phyloP scores from a whole-genome alignment of 2,113 vertebrate genomes.

The Peucedramus taeniatus region DNA sequence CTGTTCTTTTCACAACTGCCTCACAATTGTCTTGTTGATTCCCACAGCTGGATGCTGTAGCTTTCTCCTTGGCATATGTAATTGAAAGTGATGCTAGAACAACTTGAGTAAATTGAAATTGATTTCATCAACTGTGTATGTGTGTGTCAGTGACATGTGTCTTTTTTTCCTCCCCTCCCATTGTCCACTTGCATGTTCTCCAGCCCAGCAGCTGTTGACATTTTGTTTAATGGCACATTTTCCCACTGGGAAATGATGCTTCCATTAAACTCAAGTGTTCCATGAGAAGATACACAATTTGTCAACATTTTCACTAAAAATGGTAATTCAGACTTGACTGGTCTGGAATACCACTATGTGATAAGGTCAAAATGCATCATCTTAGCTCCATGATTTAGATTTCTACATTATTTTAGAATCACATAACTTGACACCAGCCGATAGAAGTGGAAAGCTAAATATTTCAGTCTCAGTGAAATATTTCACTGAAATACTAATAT shows the following conservation, averaged over 20 bases:
- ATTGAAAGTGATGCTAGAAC: constrained; percentile 31
- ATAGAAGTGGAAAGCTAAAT: not conserved
- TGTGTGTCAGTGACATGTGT: not conserved
- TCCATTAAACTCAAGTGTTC: constrained; percentile 9
- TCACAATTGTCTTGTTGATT: constrained; percentile 47
- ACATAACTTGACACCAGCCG: not conserved
- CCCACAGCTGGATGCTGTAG: constrained; percentile 59
- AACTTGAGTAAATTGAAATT: constrained; percentile 33
- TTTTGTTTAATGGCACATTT: not conserved
- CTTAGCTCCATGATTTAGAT: not conserved
- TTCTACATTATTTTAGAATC: not conserved
- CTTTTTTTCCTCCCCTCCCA: not conserved
- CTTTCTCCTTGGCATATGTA: constrained; percentile 34
- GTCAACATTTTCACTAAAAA: constrained; percentile 29
- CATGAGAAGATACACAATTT: not conserved
- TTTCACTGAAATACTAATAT: not conserved
- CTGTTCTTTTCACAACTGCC: constrained; percentile 37
- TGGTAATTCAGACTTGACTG: not conserved
- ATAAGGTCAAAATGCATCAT: constrained; percentile 1
- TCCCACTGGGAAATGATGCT: not conserved
- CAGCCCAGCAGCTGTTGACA: constrained; percentile 26
- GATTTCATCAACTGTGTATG: constrained; percentile 22
- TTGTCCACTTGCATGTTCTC: constrained; percentile 27
- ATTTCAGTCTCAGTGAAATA: not conserved
- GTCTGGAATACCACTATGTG: not conserved